Conservation (phyloP, 2,888 invertebrate genomes). For the Patella caerulea region DNA sequence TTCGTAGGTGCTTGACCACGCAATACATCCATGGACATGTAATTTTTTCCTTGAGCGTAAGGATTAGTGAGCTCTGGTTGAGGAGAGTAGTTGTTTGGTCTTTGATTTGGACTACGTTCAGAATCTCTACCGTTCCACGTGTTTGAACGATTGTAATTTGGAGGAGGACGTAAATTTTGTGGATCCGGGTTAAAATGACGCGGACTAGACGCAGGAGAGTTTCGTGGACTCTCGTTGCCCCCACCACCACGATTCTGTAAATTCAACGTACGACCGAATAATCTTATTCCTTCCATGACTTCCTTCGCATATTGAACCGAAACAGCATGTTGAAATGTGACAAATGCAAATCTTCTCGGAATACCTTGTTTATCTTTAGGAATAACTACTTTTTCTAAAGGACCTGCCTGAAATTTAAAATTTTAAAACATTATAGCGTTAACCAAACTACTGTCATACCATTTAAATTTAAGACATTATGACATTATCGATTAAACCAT, state of each 20-base stretch:
- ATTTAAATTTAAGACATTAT: too few species aligned
- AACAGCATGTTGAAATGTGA: constrained; percentile 82
- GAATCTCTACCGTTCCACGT: constrained; percentile 45
- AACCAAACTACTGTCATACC: too few species aligned
- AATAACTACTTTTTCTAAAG: constrained; percentile 83
- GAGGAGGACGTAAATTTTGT: constrained; percentile 13
- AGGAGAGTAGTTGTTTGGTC: constrained; percentile 15
- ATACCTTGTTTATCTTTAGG: constrained; percentile 82
- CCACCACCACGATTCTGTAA: constrained; percentile 52
- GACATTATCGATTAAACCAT: too few species aligned
- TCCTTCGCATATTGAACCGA: constrained; percentile 85
- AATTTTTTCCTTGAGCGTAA: constrained; percentile 14
- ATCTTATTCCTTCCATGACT: constrained; percentile 80
- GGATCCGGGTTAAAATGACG: constrained; percentile 15
- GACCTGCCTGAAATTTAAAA: constrained; percentile 79
- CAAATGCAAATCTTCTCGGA: constrained; percentile 82
- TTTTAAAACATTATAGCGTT: background rate
- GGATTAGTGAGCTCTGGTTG: constrained; percentile 12
- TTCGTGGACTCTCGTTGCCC: background rate
- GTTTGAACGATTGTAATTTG: constrained; percentile 38
- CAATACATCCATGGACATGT: constrained; percentile 16
- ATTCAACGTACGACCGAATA: constrained; percentile 75
- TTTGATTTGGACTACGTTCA: constrained; percentile 4
- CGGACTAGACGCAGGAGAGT: constrained; percentile 7
- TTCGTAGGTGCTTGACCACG: constrained; percentile 27